Percentiles rank a stretch among this genome's conserved stretches.
These are phyloP conservation scores for Stenoptilia bipunctidactyla DNA, from an alignment of 2,888 invertebrate genomes.

Conservation along the genomic window DNA sequence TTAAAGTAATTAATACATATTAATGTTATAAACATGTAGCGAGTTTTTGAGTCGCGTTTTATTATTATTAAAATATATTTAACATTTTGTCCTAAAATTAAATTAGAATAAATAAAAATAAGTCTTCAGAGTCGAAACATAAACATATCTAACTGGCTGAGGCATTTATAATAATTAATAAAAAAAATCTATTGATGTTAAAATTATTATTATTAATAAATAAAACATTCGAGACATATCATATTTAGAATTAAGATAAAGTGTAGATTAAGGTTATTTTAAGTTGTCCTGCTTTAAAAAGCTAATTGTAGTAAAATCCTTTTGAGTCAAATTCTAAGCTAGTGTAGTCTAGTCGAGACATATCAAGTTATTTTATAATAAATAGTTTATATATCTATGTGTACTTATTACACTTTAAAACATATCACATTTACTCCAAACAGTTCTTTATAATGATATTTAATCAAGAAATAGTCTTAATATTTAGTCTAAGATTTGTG, in stretches of 20 bases:
- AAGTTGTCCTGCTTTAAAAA: background rate
- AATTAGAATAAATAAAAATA: slow-evolving; percentile 33
- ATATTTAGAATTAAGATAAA: slow-evolving; percentile 17
- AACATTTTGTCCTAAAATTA: slow-evolving; percentile 46
- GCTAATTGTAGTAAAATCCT: background rate
- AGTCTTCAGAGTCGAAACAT: slow-evolving; percentile 56
- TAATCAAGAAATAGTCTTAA: no score
- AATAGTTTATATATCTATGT: background rate
- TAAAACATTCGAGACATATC: slow-evolving; percentile 26
- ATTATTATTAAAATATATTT: slow-evolving; percentile 26
- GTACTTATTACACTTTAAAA: slow-evolving; percentile 18
- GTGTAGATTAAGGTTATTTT: slow-evolving; percentile 12
- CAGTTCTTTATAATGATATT: slow-evolving; percentile 21
- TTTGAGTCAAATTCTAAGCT: slow-evolving; percentile 26
- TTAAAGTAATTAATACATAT: slow-evolving; percentile 31
- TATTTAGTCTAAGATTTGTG: slow-evolving; percentile 40
- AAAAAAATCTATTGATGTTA: slow-evolving; percentile 46
- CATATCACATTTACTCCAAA: slow-evolving; percentile 22
- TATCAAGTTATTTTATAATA: slow-evolving; percentile 31
- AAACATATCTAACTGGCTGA: slow-evolving; percentile 69
- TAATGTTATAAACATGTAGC: slow-evolving; percentile 28
- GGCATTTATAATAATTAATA: slow-evolving; percentile 58
- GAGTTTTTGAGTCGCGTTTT: no score
- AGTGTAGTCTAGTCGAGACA: slow-evolving; percentile 56
- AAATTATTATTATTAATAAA: slow-evolving; percentile 17